A percentile compares a stretch with the other conserved stretches of the same genome.
Conservation (phyloP, 2,113 vertebrate species). For the Podarcis raffonei region DNA sequence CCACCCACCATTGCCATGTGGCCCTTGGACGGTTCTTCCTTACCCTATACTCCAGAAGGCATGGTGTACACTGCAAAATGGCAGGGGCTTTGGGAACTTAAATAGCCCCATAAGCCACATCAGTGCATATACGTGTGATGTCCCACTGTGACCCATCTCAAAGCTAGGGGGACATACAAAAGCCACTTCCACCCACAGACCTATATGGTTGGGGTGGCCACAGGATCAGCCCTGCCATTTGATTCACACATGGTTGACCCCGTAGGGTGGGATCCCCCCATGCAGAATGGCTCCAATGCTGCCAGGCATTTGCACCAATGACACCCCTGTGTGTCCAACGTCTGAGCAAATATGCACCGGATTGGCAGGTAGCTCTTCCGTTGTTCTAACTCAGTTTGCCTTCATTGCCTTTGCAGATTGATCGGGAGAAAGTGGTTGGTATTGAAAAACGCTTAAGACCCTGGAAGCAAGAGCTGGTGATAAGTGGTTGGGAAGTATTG, state of each 20-base stretch:
- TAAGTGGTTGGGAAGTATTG: conserved; percentile 29
- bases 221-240: not conserved
- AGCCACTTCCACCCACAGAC: too few species aligned
- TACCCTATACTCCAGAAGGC: too few species aligned
- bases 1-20: too few species aligned
- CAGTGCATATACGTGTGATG: too few species aligned
- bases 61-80: too few species aligned
- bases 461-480: not conserved
- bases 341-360: not conserved
- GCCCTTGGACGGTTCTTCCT: too few species aligned
- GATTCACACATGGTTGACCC: not conserved
- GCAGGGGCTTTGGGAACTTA: too few species aligned
- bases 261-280: not conserved
- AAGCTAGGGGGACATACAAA: too few species aligned
- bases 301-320: not conserved
- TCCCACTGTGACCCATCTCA: too few species aligned
- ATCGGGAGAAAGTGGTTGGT: conserved; percentile 11
- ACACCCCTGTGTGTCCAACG: not conserved
- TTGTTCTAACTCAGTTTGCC: not conserved
- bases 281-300: not conserved
- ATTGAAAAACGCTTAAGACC: conserved; percentile 20
- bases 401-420: conserved; percentile 24
- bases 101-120: too few species aligned
- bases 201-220: too few species aligned
- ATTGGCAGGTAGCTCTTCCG: conserved; percentile 13